Conservation (phyloP, 2,888 invertebrate species). For the Petrophora chlorosata region DNA sequence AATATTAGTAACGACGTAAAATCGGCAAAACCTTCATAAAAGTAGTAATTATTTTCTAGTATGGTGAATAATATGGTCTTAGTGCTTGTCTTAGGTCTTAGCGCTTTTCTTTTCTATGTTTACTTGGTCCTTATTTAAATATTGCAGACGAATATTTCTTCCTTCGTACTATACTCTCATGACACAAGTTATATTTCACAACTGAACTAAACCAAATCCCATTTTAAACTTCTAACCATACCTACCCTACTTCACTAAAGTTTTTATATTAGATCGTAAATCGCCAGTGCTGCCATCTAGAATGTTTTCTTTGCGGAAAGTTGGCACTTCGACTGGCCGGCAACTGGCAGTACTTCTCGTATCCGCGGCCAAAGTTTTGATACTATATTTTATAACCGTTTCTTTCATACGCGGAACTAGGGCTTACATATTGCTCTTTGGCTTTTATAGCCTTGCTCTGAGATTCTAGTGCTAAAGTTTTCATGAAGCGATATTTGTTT, state of each 20-base stretch:
- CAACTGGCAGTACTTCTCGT: slow-evolving; percentile 13
- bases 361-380: slow-evolving; percentile 25
- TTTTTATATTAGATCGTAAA: slow-evolving; percentile 30
- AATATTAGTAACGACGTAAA: too few species aligned
- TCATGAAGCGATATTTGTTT: background rate
- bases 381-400: slow-evolving; percentile 26
- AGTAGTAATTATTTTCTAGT: too few species aligned
- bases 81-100: too few species aligned
- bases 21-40: too few species aligned
- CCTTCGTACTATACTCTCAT: too few species aligned
- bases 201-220: background rate
- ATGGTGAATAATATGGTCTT: too few species aligned
- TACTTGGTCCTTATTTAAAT: too few species aligned
- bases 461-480: slow-evolving; percentile 2
- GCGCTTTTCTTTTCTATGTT: too few species aligned
- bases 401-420: slow-evolving; percentile 13
- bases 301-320: slow-evolving; percentile 29
- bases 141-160: too few species aligned
- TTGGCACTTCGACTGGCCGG: slow-evolving; percentile 24
- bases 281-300: slow-evolving; percentile 24
- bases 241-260: slow-evolving; percentile 11
- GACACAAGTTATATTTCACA: too few species aligned
- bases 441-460: slow-evolving; percentile 3
- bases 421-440: slow-evolving; percentile 15
- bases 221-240: background rate